Percentiles rank a stretch among this genome's conserved stretches.
These are phyloP conservation scores for Sceloporus tristichus DNA, from an alignment of 2,113 vertebrate species.

Conservation along the genomic window DNA sequence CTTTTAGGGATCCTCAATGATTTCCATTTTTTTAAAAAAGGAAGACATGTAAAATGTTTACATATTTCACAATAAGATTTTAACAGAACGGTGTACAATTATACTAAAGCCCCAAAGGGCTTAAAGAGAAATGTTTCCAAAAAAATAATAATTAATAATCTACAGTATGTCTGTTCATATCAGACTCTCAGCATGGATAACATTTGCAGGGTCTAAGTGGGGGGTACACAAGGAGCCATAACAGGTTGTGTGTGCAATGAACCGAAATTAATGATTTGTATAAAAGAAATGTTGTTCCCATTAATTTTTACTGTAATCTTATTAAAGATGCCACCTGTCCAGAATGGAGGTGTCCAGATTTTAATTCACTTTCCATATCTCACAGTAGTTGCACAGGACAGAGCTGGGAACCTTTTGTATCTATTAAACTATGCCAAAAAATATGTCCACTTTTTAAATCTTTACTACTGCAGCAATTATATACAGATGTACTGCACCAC, in stretches of 20 bases:
- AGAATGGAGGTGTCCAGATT: conserved; percentile 61
- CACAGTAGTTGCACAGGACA: conserved; percentile 49
- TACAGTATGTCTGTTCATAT: conserved; percentile 63
- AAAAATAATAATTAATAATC: conserved; percentile 48
- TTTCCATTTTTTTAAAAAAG: background rate
- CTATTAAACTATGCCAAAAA: conserved; percentile 45
- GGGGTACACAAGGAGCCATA: conserved; percentile 58
- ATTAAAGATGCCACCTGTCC: conserved; percentile 74
- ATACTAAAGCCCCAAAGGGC: conserved; percentile 52
- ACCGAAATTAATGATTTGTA: conserved; percentile 75
- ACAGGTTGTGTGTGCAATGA: conserved; percentile 72
- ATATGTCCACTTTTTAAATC: conserved; percentile 46
- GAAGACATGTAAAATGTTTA: conserved; percentile 15
- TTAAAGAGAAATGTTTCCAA: conserved; percentile 60
- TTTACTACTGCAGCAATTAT: conserved; percentile 29
- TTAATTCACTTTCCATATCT: conserved; percentile 63
- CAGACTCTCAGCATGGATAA: conserved; percentile 63
- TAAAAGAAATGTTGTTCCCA: conserved; percentile 74
- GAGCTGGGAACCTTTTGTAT: conserved; percentile 31
- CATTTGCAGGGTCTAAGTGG: conserved; percentile 64
- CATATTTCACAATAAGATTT: conserved; percentile 36
- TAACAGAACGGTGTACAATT: conserved; percentile 22
- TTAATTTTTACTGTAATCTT: conserved; percentile 73
- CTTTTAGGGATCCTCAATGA: background rate
- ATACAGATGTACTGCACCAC: conserved; percentile 27